Conservation (phyloP, 1,140 invertebrate genomes). For the Contarinia nasturtii region DNA sequence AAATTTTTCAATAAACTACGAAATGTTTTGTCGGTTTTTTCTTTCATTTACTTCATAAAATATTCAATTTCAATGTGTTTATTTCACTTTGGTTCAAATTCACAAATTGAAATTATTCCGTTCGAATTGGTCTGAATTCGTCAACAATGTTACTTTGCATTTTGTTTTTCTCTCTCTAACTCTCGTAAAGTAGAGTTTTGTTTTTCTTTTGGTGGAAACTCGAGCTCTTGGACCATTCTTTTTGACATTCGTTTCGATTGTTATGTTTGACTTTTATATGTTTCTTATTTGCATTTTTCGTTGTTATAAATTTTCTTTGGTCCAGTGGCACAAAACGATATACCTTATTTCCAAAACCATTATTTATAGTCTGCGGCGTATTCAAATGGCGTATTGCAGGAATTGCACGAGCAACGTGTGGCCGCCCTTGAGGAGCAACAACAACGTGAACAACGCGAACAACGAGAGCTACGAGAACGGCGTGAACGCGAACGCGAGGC, state of each 20-base stretch:
- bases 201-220: no score
- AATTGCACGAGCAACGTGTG: conserved; percentile 69
- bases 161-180: no score
- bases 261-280: background rate
- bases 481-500: conserved; percentile 41
- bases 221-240: background rate
- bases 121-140: no score
- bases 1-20: no score
- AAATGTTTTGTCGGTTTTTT: background rate
- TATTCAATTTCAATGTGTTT: no score
- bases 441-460: conserved; percentile 56
- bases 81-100: no score
- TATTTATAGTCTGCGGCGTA: conserved; percentile 22
- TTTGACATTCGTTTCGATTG: background rate
- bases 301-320: conserved; percentile 1
- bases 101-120: no score
- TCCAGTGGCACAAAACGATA: conserved; percentile 2
- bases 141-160: no score
- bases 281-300: background rate
- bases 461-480: conserved; percentile 24
- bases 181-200: no score
- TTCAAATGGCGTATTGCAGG: conserved; percentile 30
- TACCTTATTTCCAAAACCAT: conserved; percentile 1
- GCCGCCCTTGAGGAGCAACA: conserved; percentile 26
- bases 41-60: no score